Evolutionary conservation across 2,113 vertebrate species (phyloP).

Genomic region (Phocoena sinus): DNA sequence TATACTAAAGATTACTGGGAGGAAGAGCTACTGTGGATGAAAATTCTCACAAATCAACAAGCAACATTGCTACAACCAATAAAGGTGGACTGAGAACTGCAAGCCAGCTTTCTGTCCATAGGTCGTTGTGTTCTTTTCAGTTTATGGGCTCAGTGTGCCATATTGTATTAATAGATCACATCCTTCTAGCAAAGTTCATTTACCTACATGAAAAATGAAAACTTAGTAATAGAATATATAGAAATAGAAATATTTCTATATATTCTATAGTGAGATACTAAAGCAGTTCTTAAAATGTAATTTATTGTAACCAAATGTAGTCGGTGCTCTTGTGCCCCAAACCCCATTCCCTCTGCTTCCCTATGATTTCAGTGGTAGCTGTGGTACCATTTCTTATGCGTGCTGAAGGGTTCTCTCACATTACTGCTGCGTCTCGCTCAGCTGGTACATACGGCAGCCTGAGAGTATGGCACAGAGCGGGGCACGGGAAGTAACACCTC

Average conservation of each 20-base stretch:
- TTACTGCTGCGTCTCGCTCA: background rate
- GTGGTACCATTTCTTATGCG: background rate
- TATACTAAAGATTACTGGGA: constrained; percentile 1
- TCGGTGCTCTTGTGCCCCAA: background rate
- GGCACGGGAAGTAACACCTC: background rate
- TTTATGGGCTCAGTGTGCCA: background rate
- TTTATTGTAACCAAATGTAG: background rate
- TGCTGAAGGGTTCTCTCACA: background rate
- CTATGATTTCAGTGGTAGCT: background rate
- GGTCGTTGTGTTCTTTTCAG: background rate
- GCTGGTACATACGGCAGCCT: background rate
- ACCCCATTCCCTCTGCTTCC: background rate
- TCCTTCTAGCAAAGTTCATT: constrained; percentile 11
- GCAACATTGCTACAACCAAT: background rate
- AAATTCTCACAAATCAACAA: background rate
- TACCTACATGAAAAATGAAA: background rate
- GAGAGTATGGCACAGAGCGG: background rate
- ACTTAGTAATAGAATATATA: background rate
- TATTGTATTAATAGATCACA: background rate
- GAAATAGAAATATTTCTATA: background rate
- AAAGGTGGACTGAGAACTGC: background rate
- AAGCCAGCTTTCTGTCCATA: background rate
- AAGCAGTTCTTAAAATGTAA: background rate
- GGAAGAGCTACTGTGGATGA: background rate
- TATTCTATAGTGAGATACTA: background rate